Evolutionary conservation across 2,797 vertebrate species (phyloP).

Genomic region (Cyclopterus lumpus): DNA sequence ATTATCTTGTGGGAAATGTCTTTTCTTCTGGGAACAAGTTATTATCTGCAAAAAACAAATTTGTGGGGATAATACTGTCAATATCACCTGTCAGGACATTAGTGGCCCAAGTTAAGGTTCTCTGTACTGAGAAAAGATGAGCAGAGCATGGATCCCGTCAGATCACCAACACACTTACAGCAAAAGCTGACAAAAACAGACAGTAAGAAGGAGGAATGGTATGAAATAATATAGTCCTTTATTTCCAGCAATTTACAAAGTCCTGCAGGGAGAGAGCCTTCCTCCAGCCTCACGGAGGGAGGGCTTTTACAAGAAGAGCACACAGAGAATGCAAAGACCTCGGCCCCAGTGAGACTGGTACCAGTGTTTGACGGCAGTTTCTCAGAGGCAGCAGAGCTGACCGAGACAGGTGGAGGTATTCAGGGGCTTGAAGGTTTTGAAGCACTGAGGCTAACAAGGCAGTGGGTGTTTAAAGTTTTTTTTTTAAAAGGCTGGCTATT

Average conservation of each 20-base stretch:
- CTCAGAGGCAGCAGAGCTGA: conserved; percentile 41
- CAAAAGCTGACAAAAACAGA: conserved; percentile 20
- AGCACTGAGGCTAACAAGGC: conserved; percentile 69
- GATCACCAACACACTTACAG: neutral
- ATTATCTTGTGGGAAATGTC: neutral
- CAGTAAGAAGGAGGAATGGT: conserved; percentile 53
- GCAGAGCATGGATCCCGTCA: neutral
- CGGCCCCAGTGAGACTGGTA: conserved; percentile 38
- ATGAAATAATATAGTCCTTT: conserved; percentile 86
- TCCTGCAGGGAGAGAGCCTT: conserved; percentile 72
- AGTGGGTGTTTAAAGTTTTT: conserved; percentile 38
- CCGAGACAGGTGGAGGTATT: conserved; percentile 29
- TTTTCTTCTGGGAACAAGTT: no score
- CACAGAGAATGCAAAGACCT: conserved; percentile 51
- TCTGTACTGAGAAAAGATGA: neutral
- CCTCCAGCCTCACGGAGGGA: conserved; percentile 64
- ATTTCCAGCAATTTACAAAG: conserved; percentile 86
- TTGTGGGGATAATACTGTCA: neutral
- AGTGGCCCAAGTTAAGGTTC: neutral
- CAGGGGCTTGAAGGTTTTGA: conserved; percentile 37
- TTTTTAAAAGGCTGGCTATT: conserved; percentile 35
- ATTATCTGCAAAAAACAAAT: neutral
- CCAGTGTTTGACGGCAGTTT: conserved; percentile 22
- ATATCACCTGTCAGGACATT: neutral
- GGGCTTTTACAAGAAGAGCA: conserved; percentile 51